These are phyloP conservation scores for Florisuga fusca DNA, from an alignment of 2,797 vertebrate species.

Conservation along the genomic window DNA sequence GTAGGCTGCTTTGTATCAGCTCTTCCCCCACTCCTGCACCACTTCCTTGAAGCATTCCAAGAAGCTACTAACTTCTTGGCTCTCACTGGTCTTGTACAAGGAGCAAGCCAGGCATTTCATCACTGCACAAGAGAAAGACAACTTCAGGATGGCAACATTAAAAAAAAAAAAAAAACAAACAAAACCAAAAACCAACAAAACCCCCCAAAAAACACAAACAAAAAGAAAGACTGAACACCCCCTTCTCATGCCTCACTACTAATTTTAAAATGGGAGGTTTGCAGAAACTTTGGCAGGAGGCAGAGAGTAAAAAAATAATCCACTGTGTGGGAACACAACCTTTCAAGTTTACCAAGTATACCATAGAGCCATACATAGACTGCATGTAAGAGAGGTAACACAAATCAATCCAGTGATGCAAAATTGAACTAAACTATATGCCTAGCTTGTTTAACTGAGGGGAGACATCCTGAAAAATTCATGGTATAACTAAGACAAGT, in stretches of 20 bases:
- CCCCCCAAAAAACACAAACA: not conserved
- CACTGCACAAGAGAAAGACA: not conserved
- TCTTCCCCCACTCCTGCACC: not conserved
- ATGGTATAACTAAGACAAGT: not conserved
- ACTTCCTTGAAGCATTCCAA: not conserved
- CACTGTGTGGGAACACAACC: not conserved
- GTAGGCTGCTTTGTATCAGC: not conserved
- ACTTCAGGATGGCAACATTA: not conserved
- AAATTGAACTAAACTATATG: not conserved
- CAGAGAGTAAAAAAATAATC: conserved; percentile 18
- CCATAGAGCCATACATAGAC: not conserved
- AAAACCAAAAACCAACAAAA: too few species aligned
- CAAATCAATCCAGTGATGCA: not conserved
- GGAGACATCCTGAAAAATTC: not conserved
- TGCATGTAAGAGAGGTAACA: not conserved
- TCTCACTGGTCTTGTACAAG: not conserved
- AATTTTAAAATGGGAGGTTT: conserved; percentile 26
- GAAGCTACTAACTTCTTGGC: not conserved
- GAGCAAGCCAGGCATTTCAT: not conserved
- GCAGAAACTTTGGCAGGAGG: conserved; percentile 20
- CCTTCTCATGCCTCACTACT: not conserved
- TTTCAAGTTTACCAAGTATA: not conserved
- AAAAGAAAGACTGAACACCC: not conserved
- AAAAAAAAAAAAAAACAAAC: not conserved
- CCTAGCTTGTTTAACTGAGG: not conserved